Conservation (phyloP, 2,113 vertebrate genomes). For the Donacobius atricapilla region DNA sequence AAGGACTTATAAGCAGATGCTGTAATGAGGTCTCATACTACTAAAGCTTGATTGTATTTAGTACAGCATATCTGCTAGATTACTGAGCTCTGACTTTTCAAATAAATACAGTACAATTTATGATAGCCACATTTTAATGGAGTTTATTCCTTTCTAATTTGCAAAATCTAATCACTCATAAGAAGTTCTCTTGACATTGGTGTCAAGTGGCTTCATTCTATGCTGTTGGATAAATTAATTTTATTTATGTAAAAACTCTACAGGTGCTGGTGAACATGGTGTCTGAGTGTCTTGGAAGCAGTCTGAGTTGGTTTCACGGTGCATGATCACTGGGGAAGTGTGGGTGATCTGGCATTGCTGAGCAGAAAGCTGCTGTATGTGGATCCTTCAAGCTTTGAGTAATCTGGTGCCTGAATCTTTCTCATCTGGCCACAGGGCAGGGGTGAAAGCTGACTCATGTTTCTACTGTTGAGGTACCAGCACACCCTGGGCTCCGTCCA, state of each 20-base stretch:
- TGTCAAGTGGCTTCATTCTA: background rate
- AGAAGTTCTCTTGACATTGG: background rate
- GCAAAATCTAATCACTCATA: background rate
- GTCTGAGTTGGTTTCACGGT: background rate
- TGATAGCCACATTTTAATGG: background rate
- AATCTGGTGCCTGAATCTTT: background rate
- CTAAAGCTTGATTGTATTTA: background rate
- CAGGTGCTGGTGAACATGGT: background rate
- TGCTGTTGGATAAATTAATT: background rate
- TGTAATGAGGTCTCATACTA: background rate
- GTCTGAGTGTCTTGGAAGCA: background rate
- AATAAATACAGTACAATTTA: background rate
- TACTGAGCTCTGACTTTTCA: background rate
- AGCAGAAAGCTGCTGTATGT: background rate
- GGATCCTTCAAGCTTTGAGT: background rate
- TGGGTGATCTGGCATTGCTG: background rate
- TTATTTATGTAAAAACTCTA: background rate
- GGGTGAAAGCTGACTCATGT: background rate
- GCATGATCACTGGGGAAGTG: background rate
- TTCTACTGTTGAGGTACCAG: background rate
- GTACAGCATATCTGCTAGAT: background rate
- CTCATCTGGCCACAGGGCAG: background rate
- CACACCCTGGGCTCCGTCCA: background rate
- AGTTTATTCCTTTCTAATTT: conserved; percentile 2
- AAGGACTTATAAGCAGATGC: background rate